A percentile compares a stretch with the other conserved stretches of the same genome.
Evolutionary conservation across 2,797 vertebrate species (phyloP).

Genomic region (Pangasius djambal): DNA sequence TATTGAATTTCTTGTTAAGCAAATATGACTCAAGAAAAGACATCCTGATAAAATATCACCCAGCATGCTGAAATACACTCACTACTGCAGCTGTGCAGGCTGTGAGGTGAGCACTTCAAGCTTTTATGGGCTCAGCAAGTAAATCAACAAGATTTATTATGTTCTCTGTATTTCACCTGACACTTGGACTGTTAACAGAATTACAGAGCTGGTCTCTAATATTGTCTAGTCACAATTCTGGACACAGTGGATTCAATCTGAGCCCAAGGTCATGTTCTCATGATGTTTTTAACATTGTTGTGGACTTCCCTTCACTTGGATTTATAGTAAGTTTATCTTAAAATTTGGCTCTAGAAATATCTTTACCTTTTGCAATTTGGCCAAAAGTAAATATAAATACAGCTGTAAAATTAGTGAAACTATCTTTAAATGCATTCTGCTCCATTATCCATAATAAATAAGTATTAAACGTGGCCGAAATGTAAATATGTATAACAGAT

Average conservation of each 20-base stretch:
- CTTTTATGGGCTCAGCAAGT: not conserved
- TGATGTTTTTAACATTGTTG: not conserved
- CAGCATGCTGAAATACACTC: not conserved
- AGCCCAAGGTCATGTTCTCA: not conserved
- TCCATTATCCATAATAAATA: not conserved
- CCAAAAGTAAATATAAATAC: not conserved
- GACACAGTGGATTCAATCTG: not conserved
- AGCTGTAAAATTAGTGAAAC: not conserved
- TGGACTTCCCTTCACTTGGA: not conserved
- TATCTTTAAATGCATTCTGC: not conserved
- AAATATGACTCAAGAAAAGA: not conserved
- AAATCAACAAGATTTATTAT: not conserved
- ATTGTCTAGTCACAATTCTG: not conserved
- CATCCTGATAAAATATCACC: slow-evolving; percentile 6
- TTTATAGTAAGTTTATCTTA: not conserved
- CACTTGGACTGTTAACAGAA: not conserved
- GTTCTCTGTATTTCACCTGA: not conserved
- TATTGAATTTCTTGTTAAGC: slow-evolving; percentile 19
- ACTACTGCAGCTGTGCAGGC: not conserved
- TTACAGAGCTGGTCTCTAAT: not conserved
- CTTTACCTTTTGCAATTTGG: not conserved
- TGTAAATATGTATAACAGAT: not conserved
- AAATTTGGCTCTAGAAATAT: not conserved
- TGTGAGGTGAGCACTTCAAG: not conserved
- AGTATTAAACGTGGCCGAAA: not conserved